Conservation (phyloP, 1,140 invertebrate species). For the Listronotus oregonensis region DNA sequence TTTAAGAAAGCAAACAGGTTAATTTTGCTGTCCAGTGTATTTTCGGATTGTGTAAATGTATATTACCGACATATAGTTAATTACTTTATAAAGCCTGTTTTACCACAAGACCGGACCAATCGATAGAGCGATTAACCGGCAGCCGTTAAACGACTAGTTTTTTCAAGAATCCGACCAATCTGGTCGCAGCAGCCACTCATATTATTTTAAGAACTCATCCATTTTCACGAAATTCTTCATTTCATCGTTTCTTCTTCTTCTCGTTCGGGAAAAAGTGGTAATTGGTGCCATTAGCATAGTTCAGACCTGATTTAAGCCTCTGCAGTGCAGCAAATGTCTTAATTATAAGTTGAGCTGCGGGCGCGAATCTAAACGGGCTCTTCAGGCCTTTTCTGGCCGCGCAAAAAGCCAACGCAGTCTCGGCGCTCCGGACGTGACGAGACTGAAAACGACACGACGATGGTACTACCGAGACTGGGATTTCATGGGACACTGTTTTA, state of each 20-base stretch:
- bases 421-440: constrained; percentile 49
- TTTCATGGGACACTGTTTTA: background rate
- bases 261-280: constrained; percentile 48
- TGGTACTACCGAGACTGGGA: background rate
- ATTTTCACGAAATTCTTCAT: constrained; percentile 23
- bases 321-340: constrained; percentile 55
- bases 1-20: too few species aligned
- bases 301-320: constrained; percentile 54
- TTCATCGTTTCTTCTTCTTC: constrained; percentile 15
- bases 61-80: too few species aligned
- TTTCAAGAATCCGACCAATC: background rate
- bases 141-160: background rate
- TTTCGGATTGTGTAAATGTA: too few species aligned
- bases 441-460: constrained; percentile 31
- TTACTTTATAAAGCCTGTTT: too few species aligned
- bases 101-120: too few species aligned
- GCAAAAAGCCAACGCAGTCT: constrained; percentile 47
- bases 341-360: constrained; percentile 52
- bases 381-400: constrained; percentile 53
- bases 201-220: constrained; percentile 6
- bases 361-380: constrained; percentile 55
- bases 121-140: too few species aligned
- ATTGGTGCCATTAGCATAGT: constrained; percentile 53
- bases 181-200: background rate
- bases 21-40: too few species aligned